A percentile compares a stretch with the other conserved stretches of the same genome.
These are phyloP conservation scores for Sinonovacula constricta DNA, from an alignment of 1,140 invertebrate genomes.

Conservation along the genomic window DNA sequence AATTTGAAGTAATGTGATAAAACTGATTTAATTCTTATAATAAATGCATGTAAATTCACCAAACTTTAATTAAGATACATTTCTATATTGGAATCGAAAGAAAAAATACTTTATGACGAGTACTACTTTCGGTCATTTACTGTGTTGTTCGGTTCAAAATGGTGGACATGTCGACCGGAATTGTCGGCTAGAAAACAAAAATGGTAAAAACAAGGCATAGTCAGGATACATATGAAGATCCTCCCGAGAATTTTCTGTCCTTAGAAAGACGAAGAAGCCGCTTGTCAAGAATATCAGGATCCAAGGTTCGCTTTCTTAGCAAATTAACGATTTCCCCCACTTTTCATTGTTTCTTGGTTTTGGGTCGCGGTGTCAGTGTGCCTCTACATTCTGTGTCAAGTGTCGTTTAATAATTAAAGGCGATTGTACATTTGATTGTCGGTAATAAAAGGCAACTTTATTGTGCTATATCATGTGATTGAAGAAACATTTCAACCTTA, in stretches of 20 bases:
- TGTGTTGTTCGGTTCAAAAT: slow-evolving; percentile 20
- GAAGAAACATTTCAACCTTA: not conserved
- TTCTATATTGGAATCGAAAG: not conserved
- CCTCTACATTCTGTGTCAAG: not conserved
- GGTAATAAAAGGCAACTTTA: not conserved
- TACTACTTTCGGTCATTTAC: not conserved
- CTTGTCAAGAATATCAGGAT: slow-evolving; percentile 12
- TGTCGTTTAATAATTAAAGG: slow-evolving; percentile 27
- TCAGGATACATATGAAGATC: slow-evolving; percentile 53
- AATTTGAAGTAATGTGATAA: slow-evolving; percentile 43
- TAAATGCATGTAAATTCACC: slow-evolving; percentile 27
- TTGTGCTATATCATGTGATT: not conserved
- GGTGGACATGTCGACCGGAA: slow-evolving; percentile 1
- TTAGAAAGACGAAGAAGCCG: slow-evolving; percentile 33
- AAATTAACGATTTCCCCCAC: not conserved
- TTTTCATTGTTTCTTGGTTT: slow-evolving; percentile 28
- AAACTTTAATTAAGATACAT: not conserved
- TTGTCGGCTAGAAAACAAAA: slow-evolving; percentile 16
- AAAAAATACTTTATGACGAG: not conserved
- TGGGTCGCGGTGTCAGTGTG: not conserved
- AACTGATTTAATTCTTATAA: slow-evolving; percentile 45
- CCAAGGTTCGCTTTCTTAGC: slow-evolving; percentile 30
- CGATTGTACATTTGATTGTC: not conserved
- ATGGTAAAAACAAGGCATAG: slow-evolving; percentile 68
- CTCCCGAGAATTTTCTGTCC: slow-evolving; percentile 52